Base-by-base conservation (phyloP, 2,797 vertebrate species). In the Sparus aurata region DNA sequence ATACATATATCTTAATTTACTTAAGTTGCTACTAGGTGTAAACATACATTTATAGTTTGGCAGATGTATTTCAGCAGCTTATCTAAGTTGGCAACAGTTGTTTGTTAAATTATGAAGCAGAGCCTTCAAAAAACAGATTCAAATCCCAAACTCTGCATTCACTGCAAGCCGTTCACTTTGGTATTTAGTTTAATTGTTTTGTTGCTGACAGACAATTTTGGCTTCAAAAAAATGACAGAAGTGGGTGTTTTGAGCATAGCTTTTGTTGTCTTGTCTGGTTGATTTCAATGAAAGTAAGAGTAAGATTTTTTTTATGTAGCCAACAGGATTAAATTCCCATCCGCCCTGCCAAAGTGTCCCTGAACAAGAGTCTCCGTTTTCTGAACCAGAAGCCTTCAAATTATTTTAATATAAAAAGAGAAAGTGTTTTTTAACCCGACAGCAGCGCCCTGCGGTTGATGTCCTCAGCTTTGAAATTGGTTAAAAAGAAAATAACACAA, bases 371-470 rank as follows among this genome's bases (percentile, higher is more conserved):
- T 18, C 47, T 3, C 17, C 12, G 22, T 30, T 27, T 25, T 46
- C 59, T 59, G 5, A 43, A 12, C 17, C 4, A 50, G 3, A 68
- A 77, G 54, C 20, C 34, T 22, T 9, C 16, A 34, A 43, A 72
- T 12, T 45, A 6, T 20, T n/a, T 47, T 3, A 47, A 47, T 17
- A 50, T 53, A 77, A 63, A 27, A 46, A 43, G 0, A 8, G 2
- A 3, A 46, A 8, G 47, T 22, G 30, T 0, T 50, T 75, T 65
- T 61, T 8, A 66, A 49, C 5, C 22, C 17, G 54, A 79, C 83
- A 89, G 79, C 81, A 79, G 83, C 30, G n/a, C 63, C 49, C 1
- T 22, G 7, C 34, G 67, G 15, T 25, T 16, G 50, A 58, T 3
- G 23, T 66, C 60, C 25, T 69, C 17, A 12, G 20, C 8, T 69